Conservation (phyloP, 53 echinoderm and acorn worm genomes). For the Hippasteria phrygiana region DNA sequence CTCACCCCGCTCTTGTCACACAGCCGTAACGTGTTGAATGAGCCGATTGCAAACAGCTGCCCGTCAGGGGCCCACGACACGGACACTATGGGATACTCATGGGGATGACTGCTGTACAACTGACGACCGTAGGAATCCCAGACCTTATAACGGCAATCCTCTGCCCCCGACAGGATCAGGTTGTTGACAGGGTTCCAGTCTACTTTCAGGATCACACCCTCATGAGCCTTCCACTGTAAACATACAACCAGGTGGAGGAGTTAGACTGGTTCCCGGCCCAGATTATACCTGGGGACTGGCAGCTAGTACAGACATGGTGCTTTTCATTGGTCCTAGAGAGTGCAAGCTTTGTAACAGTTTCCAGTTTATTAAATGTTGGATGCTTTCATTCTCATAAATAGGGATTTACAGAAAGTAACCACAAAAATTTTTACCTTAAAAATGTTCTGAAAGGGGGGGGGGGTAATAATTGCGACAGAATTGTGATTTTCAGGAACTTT, state of each 20-base stretch:
- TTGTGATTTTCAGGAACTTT: no score
- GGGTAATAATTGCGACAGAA: no score
- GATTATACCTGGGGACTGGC: no score
- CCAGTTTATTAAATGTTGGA: no score
- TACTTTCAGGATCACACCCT: slow-evolving; percentile 96
- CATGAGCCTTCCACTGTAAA: slow-evolving; percentile 97
- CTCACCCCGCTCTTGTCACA: slow-evolving; percentile 99
- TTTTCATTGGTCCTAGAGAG: no score
- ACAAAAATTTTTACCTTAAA: no score
- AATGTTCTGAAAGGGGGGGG: no score
- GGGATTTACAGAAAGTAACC: no score
- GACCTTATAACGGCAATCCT: slow-evolving; percentile 94
- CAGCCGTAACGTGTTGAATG: slow-evolving; percentile 94
- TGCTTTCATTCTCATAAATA: no score
- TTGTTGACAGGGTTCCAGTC: slow-evolving; percentile 99
- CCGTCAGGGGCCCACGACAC: slow-evolving; percentile 99
- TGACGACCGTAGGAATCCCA: slow-evolving; percentile 99
- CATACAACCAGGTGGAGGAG: not conserved
- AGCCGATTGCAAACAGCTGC: slow-evolving; percentile 95
- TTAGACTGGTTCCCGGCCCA: no score
- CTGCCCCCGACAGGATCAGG: slow-evolving; percentile 93
- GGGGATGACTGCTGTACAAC: slow-evolving; percentile 83
- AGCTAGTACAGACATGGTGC: no score
- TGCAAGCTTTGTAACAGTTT: no score
- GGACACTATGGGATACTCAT: slow-evolving; percentile 96